Percentiles rank a stretch among this genome's conserved stretches.
Conservation (phyloP, 1,140 invertebrate species). For the silkworm (Bombyx mori) region ASM3026992v2 NC_085111.1:5149001-5149500, state of each 20-base stretch:
- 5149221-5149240: constrained; percentile 36
- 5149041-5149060: not conserved
- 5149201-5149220: constrained; percentile 47
- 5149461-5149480: too few relatives aligned
- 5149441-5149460: too few relatives aligned
- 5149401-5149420: too few relatives aligned
- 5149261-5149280: too few relatives aligned
- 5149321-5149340: too few relatives aligned
- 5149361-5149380: too few relatives aligned
- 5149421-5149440: too few relatives aligned
- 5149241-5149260: constrained; percentile 18
- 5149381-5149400: too few relatives aligned
- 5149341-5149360: too few relatives aligned
- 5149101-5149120: not conserved
- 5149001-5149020: not conserved
- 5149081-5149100: constrained; percentile 13
- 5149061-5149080: constrained; percentile 2
- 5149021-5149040: not conserved
- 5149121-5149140: constrained; percentile 24
- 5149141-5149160: constrained; percentile 17
- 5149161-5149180: constrained; percentile 39
- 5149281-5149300: too few relatives aligned
- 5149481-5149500: too few relatives aligned
- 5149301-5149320: too few relatives aligned
- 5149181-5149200: constrained; percentile 54